Conservation (phyloP, 2,888 invertebrate species). For the Hartigia nigra region DNA sequence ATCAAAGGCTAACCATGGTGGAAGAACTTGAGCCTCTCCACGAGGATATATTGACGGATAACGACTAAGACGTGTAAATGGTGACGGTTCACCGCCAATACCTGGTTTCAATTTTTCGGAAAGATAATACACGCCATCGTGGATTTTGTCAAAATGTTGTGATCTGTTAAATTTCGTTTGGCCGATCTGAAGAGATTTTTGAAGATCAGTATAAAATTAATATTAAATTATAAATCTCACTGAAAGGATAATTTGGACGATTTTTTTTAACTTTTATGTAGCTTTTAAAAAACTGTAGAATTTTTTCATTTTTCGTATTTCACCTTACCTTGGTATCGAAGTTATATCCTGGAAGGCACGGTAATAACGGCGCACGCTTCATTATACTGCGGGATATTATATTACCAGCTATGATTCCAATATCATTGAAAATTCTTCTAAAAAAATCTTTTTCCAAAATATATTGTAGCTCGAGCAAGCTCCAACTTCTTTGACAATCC, state of each 20-base stretch:
- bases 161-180: constrained; percentile 73
- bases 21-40: constrained; percentile 79
- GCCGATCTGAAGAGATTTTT: constrained; percentile 68
- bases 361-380: constrained; percentile 75
- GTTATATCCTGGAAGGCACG: constrained; percentile 79
- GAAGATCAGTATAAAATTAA: constrained; percentile 4
- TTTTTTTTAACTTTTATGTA: no score
- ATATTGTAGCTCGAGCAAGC: background rate
- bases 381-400: constrained; percentile 47
- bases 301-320: background rate
- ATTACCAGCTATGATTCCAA: background rate
- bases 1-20: constrained; percentile 89
- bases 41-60: constrained; percentile 80
- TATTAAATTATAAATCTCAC: background rate
- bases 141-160: constrained; percentile 72
- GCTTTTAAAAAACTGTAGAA: background rate
- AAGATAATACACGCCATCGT: constrained; percentile 72
- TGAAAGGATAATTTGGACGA: no score
- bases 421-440: background rate
- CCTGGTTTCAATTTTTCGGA: constrained; percentile 73
- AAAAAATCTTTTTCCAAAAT: constrained; percentile 5
- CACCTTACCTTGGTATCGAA: constrained; percentile 74
- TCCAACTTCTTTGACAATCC: background rate
- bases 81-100: constrained; percentile 70
- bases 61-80: constrained; percentile 65